Evolutionary conservation across 2,888 invertebrate genomes (phyloP), one percentile per base, ranked within the genome.

Genomic region (Barypeithes pellucidus): DNA sequence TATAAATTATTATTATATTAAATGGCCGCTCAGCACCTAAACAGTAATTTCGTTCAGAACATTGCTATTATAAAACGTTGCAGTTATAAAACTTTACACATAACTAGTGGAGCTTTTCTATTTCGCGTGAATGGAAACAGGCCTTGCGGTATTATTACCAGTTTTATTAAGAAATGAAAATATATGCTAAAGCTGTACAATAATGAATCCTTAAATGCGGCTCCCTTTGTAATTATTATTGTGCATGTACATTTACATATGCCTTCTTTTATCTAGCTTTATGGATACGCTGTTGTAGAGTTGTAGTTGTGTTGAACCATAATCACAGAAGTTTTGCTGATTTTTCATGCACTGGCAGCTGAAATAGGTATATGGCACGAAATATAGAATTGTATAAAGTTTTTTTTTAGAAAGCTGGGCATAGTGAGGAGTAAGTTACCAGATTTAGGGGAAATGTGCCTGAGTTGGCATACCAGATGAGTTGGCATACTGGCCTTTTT

Each of bases 111-210:
- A 67, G 71, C 77, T 76, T 75, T 76, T 75, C 74, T 72, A 77
- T 79, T 80, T 79, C 72, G 80, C 79, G 79, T 79, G 79, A 72
- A 79, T 75, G 67, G 76, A 79, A 79, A 77, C 78, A 76, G 59
- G 72, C 75, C 75, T 50, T 67, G 71, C 67, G 57, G 69, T 77
- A 67, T 78, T 75, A 80, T 80, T 80, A 80, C 74, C 77, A 77
- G 78, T 80, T 80, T 80, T 80, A 76, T 77, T 72, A 52, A 74
- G 73, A 72, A 74, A 66, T 71, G 63, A 76, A 77, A 78, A 75
- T 76, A 59, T 67, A 75, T 41, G 68, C 63, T 67, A 29, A 16
- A 60, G 50, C 54, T 41, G 33, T 16, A 59, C 59, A 61, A 50
- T 73, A 73, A 73, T 69, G 50, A 69, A 50, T 68, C 65, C 66